Conservation (phyloP, 2,888 invertebrate genomes). For the Nomada flava region DNA sequence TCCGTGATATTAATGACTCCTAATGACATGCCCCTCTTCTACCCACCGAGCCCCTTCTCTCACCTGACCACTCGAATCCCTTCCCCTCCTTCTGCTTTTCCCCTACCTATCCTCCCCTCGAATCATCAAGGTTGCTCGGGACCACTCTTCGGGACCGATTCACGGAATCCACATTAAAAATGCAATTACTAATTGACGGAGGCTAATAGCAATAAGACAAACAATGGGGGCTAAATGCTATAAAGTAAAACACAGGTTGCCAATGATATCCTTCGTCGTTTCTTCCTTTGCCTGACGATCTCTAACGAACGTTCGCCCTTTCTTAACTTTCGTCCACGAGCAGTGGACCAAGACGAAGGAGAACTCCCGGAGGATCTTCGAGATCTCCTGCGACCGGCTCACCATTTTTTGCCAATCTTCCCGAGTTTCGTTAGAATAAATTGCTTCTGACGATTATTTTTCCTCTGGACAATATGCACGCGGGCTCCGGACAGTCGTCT, state of each 20-base stretch:
- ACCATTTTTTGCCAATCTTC: slow-evolving; percentile 64
- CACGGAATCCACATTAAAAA: slow-evolving; percentile 83
- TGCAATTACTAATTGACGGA: slow-evolving; percentile 83
- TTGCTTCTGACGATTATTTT: slow-evolving; percentile 23
- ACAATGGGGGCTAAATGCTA: slow-evolving; percentile 82
- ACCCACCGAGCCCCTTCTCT: slow-evolving; percentile 24
- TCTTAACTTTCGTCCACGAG: slow-evolving; percentile 4
- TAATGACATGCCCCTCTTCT: slow-evolving; percentile 81
- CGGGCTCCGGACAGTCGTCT: background rate
- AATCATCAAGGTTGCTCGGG: slow-evolving; percentile 5
- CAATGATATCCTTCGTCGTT: slow-evolving; percentile 64
- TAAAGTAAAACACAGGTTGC: slow-evolving; percentile 83
- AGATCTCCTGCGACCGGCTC: slow-evolving; percentile 76
- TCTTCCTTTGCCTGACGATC: slow-evolving; percentile 27
- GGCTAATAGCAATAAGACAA: slow-evolving; percentile 84
- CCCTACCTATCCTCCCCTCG: slow-evolving; percentile 41
- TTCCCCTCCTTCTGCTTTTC: slow-evolving; percentile 30
- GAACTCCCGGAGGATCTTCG: slow-evolving; percentile 14
- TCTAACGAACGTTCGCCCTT: slow-evolving; percentile 42
- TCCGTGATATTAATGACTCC: slow-evolving; percentile 82
- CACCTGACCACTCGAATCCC: slow-evolving; percentile 31
- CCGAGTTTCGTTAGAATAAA: slow-evolving; percentile 50
- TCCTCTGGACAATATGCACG: background rate
- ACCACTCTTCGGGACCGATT: slow-evolving; percentile 67
- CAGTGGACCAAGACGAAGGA: slow-evolving; percentile 48